Conservation (phyloP, 2,888 invertebrate species). For the Cantharis rustica region DNA sequence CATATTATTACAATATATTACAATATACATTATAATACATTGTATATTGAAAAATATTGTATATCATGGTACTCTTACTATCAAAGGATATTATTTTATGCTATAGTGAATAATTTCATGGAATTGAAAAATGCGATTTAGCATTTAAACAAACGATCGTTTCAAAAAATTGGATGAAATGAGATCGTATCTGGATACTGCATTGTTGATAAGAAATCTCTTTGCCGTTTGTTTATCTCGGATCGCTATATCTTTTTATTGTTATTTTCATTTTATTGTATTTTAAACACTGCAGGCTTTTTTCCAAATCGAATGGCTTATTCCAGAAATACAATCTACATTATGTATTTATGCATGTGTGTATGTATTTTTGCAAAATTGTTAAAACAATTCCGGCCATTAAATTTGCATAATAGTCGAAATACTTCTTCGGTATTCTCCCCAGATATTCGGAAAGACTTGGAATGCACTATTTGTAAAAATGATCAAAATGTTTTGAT, state of each 20-base stretch:
- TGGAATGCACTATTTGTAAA: background rate
- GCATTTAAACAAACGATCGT: background rate
- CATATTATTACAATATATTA: too few species aligned
- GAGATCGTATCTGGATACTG: background rate
- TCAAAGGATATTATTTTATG: background rate
- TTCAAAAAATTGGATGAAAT: background rate
- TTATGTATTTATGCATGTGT: too few species aligned
- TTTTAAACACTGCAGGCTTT: background rate
- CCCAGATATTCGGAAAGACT: too few species aligned
- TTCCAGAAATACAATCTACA: background rate
- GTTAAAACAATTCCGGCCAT: background rate
- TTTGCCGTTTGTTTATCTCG: background rate
- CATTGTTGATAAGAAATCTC: background rate
- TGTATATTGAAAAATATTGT: too few species aligned
- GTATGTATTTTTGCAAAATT: background rate
- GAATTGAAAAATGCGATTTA: background rate
- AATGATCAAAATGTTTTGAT: background rate
- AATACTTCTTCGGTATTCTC: background rate
- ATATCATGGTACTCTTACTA: too few species aligned
- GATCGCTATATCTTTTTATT: background rate
- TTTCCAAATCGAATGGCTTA: background rate
- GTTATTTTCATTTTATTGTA: background rate
- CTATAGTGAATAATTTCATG: background rate
- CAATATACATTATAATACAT: too few species aligned
- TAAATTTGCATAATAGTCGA: background rate